phyloP scores from a whole-genome alignment of 92 coral and sea anemone species.

The Zoanthus sociatus region DNA sequence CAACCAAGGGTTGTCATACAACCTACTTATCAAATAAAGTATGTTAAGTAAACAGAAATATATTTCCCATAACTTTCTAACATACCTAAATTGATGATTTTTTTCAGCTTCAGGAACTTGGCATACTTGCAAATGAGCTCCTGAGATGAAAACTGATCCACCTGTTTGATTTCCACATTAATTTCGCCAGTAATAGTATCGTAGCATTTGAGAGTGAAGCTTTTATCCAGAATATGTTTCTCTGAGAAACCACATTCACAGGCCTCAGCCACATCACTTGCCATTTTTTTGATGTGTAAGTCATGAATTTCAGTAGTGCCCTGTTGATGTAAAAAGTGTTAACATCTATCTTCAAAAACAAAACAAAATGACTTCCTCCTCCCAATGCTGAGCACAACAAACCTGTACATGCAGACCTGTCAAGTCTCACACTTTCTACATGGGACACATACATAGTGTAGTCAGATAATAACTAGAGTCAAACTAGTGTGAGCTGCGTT shows the following conservation, averaged over 20 bases:
- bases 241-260: slow-evolving; percentile 78
- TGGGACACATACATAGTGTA: too few species aligned
- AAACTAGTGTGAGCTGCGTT: too few species aligned
- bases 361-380: background rate
- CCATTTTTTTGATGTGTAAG: slow-evolving; percentile 63
- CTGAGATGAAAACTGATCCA: slow-evolving; percentile 46
- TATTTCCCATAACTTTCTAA: background rate
- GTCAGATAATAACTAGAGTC: too few species aligned
- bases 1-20: too few species aligned
- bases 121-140: slow-evolving; percentile 74
- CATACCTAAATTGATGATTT: slow-evolving; percentile 86
- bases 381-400: too few species aligned
- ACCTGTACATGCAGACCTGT: too few species aligned
- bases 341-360: background rate
- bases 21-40: too few species aligned
- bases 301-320: slow-evolving; percentile 62
- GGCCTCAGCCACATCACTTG: slow-evolving; percentile 68
- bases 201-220: slow-evolving; percentile 73
- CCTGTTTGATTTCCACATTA: slow-evolving; percentile 68
- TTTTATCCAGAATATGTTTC: slow-evolving; percentile 58
- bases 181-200: slow-evolving; percentile 86
- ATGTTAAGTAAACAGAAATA: too few species aligned
- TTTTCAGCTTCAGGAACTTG: slow-evolving; percentile 62
- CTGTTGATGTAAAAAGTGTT: slow-evolving; percentile 30
- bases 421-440: too few species aligned